These are phyloP conservation scores for Lathamus discolor DNA, from an alignment of 2,113 vertebrate species.

Conservation along the genomic window DNA sequence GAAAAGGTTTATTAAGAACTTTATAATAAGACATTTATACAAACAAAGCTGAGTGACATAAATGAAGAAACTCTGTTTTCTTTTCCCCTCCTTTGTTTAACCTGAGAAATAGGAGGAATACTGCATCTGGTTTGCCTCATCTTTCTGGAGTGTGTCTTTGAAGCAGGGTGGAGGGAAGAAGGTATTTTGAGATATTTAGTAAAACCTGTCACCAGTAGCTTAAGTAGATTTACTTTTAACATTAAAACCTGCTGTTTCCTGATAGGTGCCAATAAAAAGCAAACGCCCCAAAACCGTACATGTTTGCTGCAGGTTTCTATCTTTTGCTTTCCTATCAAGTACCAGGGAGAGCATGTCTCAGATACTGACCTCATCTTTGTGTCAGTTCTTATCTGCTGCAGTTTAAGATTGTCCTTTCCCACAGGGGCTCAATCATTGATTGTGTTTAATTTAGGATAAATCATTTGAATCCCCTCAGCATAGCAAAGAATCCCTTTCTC, in stretches of 20 bases:
- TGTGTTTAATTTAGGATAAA: neutral
- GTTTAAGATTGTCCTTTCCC: neutral
- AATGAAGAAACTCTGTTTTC: neutral
- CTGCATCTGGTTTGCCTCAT: neutral
- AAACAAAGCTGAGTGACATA: neutral
- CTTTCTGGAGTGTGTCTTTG: neutral
- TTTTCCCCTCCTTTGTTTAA: neutral
- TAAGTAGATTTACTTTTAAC: neutral
- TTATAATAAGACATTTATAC: neutral
- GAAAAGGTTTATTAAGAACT: neutral
- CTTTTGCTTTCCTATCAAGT: neutral
- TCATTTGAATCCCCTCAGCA: neutral
- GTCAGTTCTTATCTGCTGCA: neutral
- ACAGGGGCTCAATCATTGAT: accelerated
- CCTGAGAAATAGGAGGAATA: neutral
- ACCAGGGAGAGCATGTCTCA: neutral
- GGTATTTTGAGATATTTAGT: neutral
- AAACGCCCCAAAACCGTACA: neutral
- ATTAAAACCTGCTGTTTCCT: neutral
- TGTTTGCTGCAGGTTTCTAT: neutral
- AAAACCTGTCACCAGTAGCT: neutral
- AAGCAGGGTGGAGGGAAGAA: neutral
- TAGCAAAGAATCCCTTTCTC: neutral
- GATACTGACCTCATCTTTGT: neutral
- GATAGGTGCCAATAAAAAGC: neutral